phyloP scores from a whole-genome alignment of 2,113 vertebrate genomes.

The Miniopterus natalensis region DNA sequence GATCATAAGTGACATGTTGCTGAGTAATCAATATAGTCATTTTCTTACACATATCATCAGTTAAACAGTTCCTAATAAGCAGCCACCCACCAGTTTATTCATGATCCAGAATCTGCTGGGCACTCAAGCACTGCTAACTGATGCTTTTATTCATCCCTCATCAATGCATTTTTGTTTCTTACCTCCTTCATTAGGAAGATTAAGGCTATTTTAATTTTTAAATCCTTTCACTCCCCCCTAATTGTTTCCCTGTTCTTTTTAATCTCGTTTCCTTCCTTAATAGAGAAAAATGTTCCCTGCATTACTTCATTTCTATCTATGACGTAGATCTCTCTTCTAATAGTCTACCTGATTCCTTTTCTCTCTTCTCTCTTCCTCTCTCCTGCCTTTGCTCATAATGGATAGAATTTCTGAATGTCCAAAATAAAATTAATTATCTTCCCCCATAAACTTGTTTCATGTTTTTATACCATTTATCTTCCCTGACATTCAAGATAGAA shows the following conservation, averaged over 20 bases:
- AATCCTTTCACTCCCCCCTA: neutral
- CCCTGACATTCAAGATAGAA: neutral
- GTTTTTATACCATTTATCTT: constrained; percentile 6
- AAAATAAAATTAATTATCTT: constrained; percentile 19
- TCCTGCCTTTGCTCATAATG: neutral
- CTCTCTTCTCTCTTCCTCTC: neutral
- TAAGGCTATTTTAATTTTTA: neutral
- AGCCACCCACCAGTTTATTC: neutral
- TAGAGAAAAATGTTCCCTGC: neutral
- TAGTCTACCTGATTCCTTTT: constrained; percentile 12
- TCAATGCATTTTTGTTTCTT: neutral
- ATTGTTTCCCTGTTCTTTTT: neutral
- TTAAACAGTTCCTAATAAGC: neutral
- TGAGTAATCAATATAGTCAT: neutral
- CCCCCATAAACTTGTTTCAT: neutral
- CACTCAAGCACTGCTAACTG: constrained; percentile 4
- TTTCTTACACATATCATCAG: neutral
- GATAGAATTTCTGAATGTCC: neutral
- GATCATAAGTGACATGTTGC: neutral
- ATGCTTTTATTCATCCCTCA: neutral
- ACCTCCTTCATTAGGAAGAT: neutral
- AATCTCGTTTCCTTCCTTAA: neutral
- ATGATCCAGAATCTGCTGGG: neutral
- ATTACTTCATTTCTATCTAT: neutral
- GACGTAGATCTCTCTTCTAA: neutral